These are phyloP conservation scores for Melospiza melodia DNA, from an alignment of 2,113 vertebrate species.

Conservation along the genomic window DNA sequence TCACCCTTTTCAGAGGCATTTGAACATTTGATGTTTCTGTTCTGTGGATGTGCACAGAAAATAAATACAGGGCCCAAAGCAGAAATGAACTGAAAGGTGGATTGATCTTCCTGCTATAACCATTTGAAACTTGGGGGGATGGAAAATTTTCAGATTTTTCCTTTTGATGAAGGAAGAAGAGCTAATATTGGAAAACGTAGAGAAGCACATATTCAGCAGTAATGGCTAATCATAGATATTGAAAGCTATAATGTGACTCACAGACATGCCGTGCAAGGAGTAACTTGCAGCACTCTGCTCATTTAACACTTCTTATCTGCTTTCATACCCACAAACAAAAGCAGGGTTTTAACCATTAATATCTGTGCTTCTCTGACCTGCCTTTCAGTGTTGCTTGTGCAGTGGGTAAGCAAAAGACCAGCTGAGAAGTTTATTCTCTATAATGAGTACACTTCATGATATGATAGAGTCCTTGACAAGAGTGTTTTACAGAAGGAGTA, in stretches of 20 bases:
- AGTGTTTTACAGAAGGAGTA: conserved; percentile 9
- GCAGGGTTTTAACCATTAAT: neutral
- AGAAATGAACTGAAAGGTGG: neutral
- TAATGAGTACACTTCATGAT: neutral
- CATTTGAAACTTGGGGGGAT: neutral
- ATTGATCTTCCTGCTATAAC: neutral
- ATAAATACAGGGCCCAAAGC: neutral
- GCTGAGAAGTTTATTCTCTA: neutral
- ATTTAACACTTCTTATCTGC: neutral
- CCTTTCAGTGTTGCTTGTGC: neutral
- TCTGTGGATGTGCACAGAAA: neutral
- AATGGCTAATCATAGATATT: neutral
- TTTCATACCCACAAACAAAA: neutral
- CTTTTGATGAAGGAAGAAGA: neutral
- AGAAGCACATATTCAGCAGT: neutral
- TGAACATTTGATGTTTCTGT: neutral
- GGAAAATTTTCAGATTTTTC: neutral
- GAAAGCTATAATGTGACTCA: neutral
- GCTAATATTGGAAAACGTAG: neutral
- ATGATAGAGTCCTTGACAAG: conserved; percentile 4
- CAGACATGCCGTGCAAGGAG: neutral
- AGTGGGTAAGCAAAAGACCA: neutral
- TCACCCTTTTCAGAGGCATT: neutral
- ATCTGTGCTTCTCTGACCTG: neutral
- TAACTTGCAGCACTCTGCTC: neutral